Evolutionary conservation across 2,113 vertebrate species (phyloP).

Genomic region (Tragelaphus scriptus): DNA sequence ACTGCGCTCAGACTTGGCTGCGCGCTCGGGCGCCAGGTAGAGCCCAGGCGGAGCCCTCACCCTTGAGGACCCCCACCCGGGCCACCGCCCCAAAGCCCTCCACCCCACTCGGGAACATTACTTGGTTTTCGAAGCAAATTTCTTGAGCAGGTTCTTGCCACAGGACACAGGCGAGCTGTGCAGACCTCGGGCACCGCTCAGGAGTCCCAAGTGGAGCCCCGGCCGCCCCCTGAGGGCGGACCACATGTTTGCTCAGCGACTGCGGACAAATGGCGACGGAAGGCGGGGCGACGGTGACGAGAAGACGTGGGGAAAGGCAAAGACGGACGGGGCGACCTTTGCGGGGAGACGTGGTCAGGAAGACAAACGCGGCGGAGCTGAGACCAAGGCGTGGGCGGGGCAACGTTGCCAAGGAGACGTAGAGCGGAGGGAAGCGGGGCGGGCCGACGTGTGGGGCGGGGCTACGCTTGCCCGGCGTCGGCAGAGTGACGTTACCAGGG

Average conservation of each 20-base stretch:
- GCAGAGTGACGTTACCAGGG: not conserved
- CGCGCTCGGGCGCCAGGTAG: too few species aligned
- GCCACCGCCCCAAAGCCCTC: too few species aligned
- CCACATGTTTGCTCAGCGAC: not conserved
- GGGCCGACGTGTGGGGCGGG: not conserved
- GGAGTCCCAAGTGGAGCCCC: too few species aligned
- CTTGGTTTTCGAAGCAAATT: too few species aligned
- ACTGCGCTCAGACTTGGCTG: too few species aligned
- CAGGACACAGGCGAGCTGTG: too few species aligned
- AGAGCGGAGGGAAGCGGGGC: not conserved
- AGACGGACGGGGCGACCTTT: rapidly evolving
- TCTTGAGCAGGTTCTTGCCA: too few species aligned
- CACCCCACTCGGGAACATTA: too few species aligned
- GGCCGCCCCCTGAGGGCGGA: rapidly evolving
- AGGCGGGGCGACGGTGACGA: rapidly evolving
- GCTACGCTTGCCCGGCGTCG: not conserved
- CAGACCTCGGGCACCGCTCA: too few species aligned
- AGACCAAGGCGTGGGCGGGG: not conserved
- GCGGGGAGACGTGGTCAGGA: not conserved
- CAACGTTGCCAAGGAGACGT: rapidly evolving
- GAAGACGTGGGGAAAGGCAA: not conserved
- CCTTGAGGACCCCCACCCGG: too few species aligned
- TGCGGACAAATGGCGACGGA: rapidly evolving
- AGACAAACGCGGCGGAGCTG: rapidly evolving
- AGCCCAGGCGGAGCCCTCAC: too few species aligned